These are phyloP conservation scores for Drosophila repletoides DNA, from an alignment of 1,140 invertebrate species.

Conservation along the genomic window DNA sequence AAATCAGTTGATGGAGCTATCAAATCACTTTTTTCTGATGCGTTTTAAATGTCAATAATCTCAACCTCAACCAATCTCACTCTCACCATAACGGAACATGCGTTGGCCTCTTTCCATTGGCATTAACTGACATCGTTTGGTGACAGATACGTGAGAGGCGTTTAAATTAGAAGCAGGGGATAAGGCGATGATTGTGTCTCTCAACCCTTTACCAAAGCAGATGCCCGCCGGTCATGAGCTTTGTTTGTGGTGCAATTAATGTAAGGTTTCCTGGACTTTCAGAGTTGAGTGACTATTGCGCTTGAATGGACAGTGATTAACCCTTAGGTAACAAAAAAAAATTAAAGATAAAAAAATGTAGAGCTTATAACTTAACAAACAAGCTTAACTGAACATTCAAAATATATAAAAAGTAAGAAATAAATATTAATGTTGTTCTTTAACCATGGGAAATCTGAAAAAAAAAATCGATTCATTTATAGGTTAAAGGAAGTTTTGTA, in stretches of 20 bases:
- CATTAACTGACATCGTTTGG: conserved; percentile 28
- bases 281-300: conserved; percentile 10
- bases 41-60: neutral
- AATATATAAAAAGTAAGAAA: neutral
- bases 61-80: neutral
- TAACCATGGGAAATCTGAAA: too few species aligned
- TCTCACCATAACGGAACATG: conserved; percentile 6
- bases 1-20: neutral
- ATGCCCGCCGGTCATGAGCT: conserved; percentile 20
- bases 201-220: conserved; percentile 32
- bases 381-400: too few species aligned
- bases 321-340: too few species aligned
- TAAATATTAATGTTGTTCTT: neutral
- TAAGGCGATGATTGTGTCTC: neutral
- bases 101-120: conserved; percentile 15
- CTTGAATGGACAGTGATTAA: conserved; percentile 1
- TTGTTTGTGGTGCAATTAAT: conserved; percentile 60
- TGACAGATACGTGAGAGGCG: conserved; percentile 48
- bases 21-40: neutral
- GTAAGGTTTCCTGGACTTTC: conserved; percentile 4
- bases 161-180: conserved; percentile 51
- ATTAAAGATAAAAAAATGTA: too few species aligned
- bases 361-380: too few species aligned
- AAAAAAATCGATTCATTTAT: neutral
- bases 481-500: conserved; percentile 48